Evolutionary conservation across 2,113 vertebrate species (phyloP).

Genomic region (Ceuthmochares aereus): DNA sequence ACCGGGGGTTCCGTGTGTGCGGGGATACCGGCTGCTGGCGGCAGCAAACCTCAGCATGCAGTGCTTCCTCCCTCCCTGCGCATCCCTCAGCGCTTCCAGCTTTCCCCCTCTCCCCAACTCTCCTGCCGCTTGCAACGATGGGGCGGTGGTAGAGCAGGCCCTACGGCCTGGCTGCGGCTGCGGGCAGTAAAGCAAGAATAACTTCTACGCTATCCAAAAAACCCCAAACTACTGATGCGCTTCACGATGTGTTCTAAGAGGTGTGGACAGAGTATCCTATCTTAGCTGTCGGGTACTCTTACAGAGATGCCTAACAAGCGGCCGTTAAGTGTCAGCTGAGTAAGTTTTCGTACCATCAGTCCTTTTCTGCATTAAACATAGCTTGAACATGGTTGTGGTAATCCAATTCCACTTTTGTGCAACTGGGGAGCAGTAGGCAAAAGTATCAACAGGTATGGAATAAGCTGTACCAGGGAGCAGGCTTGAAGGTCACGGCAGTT

Average conservation of each 20-base stretch:
- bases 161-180: background rate
- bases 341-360: rapidly evolving
- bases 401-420: rapidly evolving
- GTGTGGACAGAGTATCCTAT: background rate
- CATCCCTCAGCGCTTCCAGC: no score
- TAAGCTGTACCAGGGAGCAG: background rate
- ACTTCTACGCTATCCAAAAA: rapidly evolving
- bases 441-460: rapidly evolving
- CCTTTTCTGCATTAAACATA: background rate
- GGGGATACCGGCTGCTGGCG: no score
- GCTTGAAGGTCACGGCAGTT: background rate
- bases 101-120: no score
- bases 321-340: background rate
- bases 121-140: background rate
- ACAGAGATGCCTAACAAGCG: background rate
- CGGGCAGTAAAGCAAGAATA: background rate
- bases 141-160: background rate
- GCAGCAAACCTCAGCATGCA: no score
- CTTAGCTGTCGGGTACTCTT: rapidly evolving
- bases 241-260: background rate
- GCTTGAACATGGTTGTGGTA: background rate
- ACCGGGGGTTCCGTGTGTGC: no score
- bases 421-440: rapidly evolving
- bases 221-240: rapidly evolving
- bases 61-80: no score